Evolutionary conservation across 2,797 vertebrate species (phyloP).

Genomic region (Crypturellus tataupa): DNA sequence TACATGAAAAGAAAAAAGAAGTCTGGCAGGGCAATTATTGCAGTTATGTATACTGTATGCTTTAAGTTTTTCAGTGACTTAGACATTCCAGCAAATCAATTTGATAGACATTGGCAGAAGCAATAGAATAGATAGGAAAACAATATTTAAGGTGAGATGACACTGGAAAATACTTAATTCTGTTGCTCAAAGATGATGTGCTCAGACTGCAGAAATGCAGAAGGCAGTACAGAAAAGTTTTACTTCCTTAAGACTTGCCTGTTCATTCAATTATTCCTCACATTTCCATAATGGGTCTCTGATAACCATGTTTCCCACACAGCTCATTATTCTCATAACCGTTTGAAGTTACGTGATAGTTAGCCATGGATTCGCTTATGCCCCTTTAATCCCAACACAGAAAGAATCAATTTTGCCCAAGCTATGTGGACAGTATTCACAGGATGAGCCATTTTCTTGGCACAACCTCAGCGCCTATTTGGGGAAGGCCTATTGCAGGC

Average conservation of each 20-base stretch:
- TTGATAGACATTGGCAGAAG: background rate
- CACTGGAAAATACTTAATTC: background rate
- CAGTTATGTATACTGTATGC: background rate
- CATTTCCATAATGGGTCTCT: background rate
- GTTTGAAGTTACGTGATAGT: background rate
- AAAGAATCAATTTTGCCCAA: background rate
- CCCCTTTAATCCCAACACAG: background rate
- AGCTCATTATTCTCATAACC: background rate
- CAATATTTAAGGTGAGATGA: background rate
- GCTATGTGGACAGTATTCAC: background rate
- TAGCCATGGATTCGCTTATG: background rate
- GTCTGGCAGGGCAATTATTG: background rate
- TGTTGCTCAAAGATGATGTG: background rate
- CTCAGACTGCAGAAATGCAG: background rate
- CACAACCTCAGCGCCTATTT: background rate
- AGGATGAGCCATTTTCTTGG: background rate
- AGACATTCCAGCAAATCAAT: background rate
- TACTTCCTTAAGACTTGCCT: background rate
- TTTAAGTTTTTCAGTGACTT: background rate
- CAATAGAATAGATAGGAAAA: background rate
- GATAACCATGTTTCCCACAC: background rate
- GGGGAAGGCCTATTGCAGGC: background rate
- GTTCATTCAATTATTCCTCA: background rate
- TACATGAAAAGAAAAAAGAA: background rate
- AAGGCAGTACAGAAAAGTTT: background rate